Conservation (phyloP, 2,888 invertebrate species). For the Dorcus hopei region DNA sequence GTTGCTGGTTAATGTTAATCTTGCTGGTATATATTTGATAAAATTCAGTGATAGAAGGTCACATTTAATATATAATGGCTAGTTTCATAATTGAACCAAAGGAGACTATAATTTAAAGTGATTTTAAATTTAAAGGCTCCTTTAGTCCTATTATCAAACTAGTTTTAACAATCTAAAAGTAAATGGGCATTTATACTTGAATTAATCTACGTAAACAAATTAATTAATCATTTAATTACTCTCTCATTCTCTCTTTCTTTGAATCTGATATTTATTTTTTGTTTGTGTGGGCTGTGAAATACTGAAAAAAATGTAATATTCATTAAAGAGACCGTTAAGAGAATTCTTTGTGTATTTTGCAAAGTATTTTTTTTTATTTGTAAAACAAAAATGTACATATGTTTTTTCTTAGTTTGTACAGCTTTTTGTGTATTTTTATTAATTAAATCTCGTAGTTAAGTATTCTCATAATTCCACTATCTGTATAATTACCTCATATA, state of each 20-base stretch:
- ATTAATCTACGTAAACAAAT: not conserved
- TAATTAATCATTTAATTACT: not conserved
- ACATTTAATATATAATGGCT: no score
- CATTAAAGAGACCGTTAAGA: no score
- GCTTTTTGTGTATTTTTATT: slow-evolving; percentile 3
- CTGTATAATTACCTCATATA: slow-evolving; percentile 8
- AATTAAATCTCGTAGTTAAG: not conserved
- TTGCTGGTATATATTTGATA: not conserved
- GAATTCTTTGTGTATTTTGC: no score
- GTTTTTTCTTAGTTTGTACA: slow-evolving; percentile 6
- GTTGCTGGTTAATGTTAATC: no score
- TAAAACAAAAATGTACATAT: no score
- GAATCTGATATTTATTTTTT: slow-evolving; percentile 1
- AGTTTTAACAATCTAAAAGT: not conserved
- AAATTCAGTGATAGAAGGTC: not conserved
- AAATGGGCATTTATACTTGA: slow-evolving; percentile 5
- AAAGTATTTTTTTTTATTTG: no score
- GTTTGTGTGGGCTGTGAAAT: slow-evolving; percentile 16
- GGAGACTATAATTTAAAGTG: no score
- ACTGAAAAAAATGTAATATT: slow-evolving; percentile 6
- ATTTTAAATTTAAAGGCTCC: not conserved
- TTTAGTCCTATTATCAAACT: no score
- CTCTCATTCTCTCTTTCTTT: not conserved
- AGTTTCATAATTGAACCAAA: no score
- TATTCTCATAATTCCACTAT: slow-evolving; percentile 4